Percentiles rank a stretch among this genome's conserved stretches.
These are phyloP conservation scores for Holocentrus rufus DNA, from an alignment of 2,797 vertebrate genomes.

Conservation along the genomic window DNA sequence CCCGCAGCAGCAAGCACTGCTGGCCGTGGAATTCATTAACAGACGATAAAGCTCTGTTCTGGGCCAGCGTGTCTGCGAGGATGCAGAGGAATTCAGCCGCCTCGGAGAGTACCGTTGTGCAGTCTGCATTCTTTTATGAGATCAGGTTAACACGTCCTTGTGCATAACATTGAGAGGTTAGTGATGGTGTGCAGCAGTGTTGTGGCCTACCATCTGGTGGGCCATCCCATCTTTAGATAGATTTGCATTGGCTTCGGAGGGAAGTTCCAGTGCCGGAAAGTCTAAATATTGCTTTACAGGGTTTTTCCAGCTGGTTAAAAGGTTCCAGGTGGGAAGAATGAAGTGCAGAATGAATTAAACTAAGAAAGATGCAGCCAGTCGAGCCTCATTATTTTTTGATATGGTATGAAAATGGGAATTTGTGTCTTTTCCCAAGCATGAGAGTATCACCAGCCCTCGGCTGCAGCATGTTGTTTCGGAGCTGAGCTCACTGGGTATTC, in stretches of 20 bases:
- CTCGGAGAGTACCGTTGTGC: conserved; percentile 7
- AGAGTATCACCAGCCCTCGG: neutral
- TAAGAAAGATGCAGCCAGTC: neutral
- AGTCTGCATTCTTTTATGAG: conserved; percentile 23
- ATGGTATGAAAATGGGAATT: neutral
- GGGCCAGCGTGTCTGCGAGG: conserved; percentile 41
- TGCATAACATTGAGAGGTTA: neutral
- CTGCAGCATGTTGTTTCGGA: neutral
- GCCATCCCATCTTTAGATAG: neutral
- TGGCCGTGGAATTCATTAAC: conserved; percentile 74
- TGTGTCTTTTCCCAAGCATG: neutral
- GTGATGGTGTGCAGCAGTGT: neutral
- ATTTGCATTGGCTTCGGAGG: neutral
- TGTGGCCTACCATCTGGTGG: neutral
- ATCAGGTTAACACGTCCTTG: conserved; percentile 31
- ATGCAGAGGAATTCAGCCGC: conserved; percentile 54
- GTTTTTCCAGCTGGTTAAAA: conserved; percentile 5
- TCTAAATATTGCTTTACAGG: neutral
- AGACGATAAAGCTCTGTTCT: conserved; percentile 67
- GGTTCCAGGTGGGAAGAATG: neutral
- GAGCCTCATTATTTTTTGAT: neutral
- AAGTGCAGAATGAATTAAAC: neutral
- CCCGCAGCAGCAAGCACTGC: conserved; percentile 61
- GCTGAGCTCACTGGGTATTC: neutral
- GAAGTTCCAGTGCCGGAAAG: neutral